These are phyloP conservation scores for Argyrosomus japonicus DNA, from an alignment of 2,113 vertebrate genomes.

Conservation along the genomic window DNA sequence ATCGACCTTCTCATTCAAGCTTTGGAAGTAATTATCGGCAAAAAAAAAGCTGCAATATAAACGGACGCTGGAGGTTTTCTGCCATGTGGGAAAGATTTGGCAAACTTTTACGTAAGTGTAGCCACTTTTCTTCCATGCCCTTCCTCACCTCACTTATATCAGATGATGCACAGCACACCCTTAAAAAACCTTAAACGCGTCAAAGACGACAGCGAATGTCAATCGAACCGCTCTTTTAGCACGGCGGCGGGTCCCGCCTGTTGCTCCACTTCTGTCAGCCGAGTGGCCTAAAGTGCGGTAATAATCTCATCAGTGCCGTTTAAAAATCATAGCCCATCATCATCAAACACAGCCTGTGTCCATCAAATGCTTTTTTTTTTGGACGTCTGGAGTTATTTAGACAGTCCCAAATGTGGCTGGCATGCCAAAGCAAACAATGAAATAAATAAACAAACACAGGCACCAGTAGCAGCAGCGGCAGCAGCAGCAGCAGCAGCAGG, in stretches of 20 bases:
- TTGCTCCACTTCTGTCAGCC: slow-evolving; percentile 2
- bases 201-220: slow-evolving; percentile 12
- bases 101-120: background rate
- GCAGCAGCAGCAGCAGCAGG: slow-evolving; percentile 48
- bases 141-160: slow-evolving; percentile 7
- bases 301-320: slow-evolving; percentile 63
- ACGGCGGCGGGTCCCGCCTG: background rate
- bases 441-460: slow-evolving; percentile 40
- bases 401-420: slow-evolving; percentile 55
- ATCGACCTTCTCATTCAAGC: background rate
- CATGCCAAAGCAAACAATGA: slow-evolving; percentile 52
- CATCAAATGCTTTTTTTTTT: slow-evolving; percentile 48
- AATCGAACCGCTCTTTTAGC: background rate
- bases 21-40: background rate
- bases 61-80: background rate
- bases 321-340: slow-evolving; percentile 59
- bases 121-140: background rate
- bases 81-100: slow-evolving; percentile 49
- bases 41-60: background rate
- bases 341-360: slow-evolving; percentile 51
- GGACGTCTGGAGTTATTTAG: slow-evolving; percentile 60
- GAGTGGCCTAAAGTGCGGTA: slow-evolving; percentile 20
- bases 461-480: slow-evolving; percentile 48
- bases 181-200: background rate
- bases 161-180: slow-evolving; percentile 23